Base-by-base conservation (phyloP, 1,140 invertebrate species). In the Pseudomyrmex dendroicus region DNA sequence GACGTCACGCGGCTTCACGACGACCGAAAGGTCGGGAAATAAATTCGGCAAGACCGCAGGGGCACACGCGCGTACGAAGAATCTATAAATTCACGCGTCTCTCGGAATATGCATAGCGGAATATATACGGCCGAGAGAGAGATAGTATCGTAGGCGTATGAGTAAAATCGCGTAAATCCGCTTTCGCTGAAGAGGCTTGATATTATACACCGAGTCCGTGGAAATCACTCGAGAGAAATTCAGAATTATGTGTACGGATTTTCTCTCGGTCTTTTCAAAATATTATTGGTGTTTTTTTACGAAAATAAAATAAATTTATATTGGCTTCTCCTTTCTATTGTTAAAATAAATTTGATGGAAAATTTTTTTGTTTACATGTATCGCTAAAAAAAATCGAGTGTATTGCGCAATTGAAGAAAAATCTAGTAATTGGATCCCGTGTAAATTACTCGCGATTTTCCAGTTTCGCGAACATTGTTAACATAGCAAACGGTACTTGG, bases 31-130 rank as follows among this genome's bases (percentile, higher is more conserved):
- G 17, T 59, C 54, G 50, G 7, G 13, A 72, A 72, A 50, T 80
- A 76, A 76, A 66, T 76, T 35, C n/a, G 59, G 44, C 10, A 12
- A 64, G 59, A 22, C 35, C 15, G 15, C 48, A 15, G 72, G 13
- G 56, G n/a, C 22, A 52, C 22, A 52, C 57, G 63, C 35, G 63
- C n/a, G 12, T 66, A 76, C 17, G 62, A 66, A 44, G 73, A 77
- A 56, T 77, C 48, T 77, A 46, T 67, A 54, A 67, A 54, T 77
- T 67, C 50, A 17, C 46, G 59, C 63, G 4, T 77, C 17, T 57
- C 54, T 70, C 1, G 68, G 52, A n/a, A 78, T 63, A 25, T 22
- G 63, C 63, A 64, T 5, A 35, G 46, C n/a, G 63, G 8, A 44
- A 64, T 80, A 48, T 57, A 25, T 1, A 8, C 10, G 35, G 25